These are phyloP conservation scores for Brachypalpus laphriformis DNA, from an alignment of 2,888 invertebrate species.

Conservation along the genomic window DNA sequence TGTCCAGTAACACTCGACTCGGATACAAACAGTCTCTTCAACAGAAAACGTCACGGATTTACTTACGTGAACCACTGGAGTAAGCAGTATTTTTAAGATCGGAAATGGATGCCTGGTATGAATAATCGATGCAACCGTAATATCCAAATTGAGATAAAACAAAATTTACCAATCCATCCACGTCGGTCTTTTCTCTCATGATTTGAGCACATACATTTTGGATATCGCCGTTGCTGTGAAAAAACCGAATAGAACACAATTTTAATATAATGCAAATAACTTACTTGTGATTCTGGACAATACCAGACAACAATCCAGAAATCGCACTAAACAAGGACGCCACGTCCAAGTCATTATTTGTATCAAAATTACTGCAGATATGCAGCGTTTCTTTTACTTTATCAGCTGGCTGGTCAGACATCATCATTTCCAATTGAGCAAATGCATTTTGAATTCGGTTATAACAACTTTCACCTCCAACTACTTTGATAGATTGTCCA, in stretches of 20 bases:
- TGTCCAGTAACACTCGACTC: too few relatives aligned
- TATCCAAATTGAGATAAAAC: slow-evolving; percentile 28
- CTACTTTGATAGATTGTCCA: slow-evolving; percentile 78
- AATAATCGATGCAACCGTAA: too few relatives aligned
- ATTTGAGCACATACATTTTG: slow-evolving; percentile 77
- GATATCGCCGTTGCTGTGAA: slow-evolving; percentile 77
- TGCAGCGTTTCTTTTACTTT: slow-evolving; percentile 78
- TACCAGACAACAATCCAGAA: slow-evolving; percentile 79
- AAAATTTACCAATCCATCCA: slow-evolving; percentile 77
- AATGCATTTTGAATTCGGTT: slow-evolving; percentile 80
- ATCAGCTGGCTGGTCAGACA: slow-evolving; percentile 77
- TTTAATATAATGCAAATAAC: slow-evolving; percentile 1
- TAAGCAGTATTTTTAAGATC: too few relatives aligned
- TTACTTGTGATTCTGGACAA: slow-evolving; percentile 80
- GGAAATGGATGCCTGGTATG: too few relatives aligned
- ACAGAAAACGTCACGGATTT: too few relatives aligned
- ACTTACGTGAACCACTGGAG: too few relatives aligned
- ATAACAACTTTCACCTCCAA: slow-evolving; percentile 80
- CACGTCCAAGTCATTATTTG: slow-evolving; percentile 78
- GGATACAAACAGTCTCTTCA: too few relatives aligned
- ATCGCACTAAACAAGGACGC: slow-evolving; percentile 80
- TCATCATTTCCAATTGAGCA: slow-evolving; percentile 78
- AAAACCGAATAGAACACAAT: background rate
- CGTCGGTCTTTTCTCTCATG: slow-evolving; percentile 77
- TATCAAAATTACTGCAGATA: slow-evolving; percentile 79